phyloP scores from a whole-genome alignment of 2,888 invertebrate species.

The Oegoconia quadripuncta region DNA sequence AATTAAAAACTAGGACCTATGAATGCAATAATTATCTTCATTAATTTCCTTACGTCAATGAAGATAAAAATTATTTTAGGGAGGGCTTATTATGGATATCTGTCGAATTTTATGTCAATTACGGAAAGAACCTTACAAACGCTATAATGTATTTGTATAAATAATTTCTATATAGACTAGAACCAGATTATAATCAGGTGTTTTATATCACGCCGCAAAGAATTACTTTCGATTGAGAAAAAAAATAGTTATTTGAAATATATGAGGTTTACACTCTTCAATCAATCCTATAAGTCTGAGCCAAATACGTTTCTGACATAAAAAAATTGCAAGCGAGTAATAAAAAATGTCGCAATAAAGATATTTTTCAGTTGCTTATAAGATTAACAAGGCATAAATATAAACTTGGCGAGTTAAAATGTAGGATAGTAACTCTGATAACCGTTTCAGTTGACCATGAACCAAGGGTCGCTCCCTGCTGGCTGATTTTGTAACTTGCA shows the following conservation, averaged over 20 bases:
- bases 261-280: constrained; percentile 25
- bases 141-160: constrained; percentile 33
- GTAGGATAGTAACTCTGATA: no score
- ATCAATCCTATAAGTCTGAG: constrained; percentile 39
- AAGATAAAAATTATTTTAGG: constrained; percentile 10
- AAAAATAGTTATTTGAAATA: no score
- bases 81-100: neutral
- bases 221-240: no score
- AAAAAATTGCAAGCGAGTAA: constrained; percentile 40
- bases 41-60: constrained; percentile 9
- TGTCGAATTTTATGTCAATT: constrained; percentile 24
- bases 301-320: constrained; percentile 29
- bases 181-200: constrained; percentile 39
- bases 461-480: no score
- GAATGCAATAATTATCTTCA: constrained; percentile 8
- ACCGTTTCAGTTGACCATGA: no score
- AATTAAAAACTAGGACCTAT: no score
- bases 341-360: constrained; percentile 40
- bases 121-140: constrained; percentile 34
- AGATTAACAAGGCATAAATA: constrained; percentile 47
- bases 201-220: no score
- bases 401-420: constrained; percentile 11
- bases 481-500: no score
- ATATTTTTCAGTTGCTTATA: constrained; percentile 39
- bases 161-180: constrained; percentile 59